Conservation (phyloP, 2,797 vertebrate genomes). For the Pelochelys cantorii region DNA sequence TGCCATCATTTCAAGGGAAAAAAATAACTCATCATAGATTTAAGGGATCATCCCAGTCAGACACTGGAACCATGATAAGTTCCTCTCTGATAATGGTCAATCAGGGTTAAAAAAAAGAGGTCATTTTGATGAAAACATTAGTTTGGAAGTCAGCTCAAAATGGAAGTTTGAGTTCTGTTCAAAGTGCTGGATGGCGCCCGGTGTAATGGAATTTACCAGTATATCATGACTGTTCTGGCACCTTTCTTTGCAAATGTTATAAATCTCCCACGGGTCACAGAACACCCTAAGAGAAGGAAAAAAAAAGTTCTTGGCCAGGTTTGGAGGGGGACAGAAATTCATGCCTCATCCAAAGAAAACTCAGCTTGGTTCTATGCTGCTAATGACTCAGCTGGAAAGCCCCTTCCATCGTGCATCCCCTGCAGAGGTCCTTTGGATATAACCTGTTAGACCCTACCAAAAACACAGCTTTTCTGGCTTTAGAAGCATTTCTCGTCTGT, state of each 20-base stretch:
- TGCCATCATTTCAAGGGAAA: neutral
- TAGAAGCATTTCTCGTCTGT: constrained; percentile 59
- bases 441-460: constrained; percentile 69
- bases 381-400: constrained; percentile 57
- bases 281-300: constrained; percentile 1
- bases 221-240: constrained; percentile 56
- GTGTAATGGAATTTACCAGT: constrained; percentile 51
- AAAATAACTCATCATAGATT: neutral
- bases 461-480: constrained; percentile 52
- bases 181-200: constrained; percentile 44
- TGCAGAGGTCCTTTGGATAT: constrained; percentile 60
- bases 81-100: neutral
- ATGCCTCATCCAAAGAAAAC: constrained; percentile 66
- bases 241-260: constrained; percentile 43
- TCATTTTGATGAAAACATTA: neutral
- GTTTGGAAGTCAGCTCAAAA: neutral
- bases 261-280: constrained; percentile 58
- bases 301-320: constrained; percentile 40
- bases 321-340: constrained; percentile 46
- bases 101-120: neutral
- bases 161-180: constrained; percentile 34
- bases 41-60: constrained; percentile 13
- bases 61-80: neutral
- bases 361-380: constrained; percentile 45
- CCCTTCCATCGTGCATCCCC: constrained; percentile 38